Conservation (phyloP, 2,888 invertebrate species). For the Lasioglossum oenotherae region DNA sequence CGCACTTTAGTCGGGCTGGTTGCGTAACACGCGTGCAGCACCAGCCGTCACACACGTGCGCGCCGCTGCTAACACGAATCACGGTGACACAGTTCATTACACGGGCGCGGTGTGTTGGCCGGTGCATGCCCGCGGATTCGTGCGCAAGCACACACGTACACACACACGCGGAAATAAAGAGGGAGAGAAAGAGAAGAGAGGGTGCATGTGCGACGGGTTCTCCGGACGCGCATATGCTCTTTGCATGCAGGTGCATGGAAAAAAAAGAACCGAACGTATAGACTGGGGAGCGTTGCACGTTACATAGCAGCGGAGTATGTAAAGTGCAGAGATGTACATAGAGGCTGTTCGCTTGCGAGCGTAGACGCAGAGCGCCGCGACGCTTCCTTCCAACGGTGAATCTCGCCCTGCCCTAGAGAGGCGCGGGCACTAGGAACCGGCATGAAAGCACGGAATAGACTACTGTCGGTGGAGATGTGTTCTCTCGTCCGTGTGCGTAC, state of each 20-base stretch:
- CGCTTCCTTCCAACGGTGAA: constrained; percentile 70
- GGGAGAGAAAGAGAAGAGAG: background rate
- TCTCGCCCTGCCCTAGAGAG: constrained; percentile 68
- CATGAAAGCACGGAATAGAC: constrained; percentile 66
- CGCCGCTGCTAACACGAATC: constrained; percentile 41
- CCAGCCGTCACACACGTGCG: constrained; percentile 41
- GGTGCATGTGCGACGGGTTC: background rate
- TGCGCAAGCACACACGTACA: background rate
- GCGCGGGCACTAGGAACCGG: constrained; percentile 55
- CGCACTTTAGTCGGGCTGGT: constrained; percentile 45
- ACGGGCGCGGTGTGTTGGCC: constrained; percentile 31
- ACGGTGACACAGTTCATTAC: constrained; percentile 60
- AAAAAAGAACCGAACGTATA: constrained; percentile 3
- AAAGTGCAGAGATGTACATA: background rate
- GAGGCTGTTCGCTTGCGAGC: background rate
- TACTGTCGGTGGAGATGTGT: constrained; percentile 29
- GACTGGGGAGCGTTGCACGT: background rate
- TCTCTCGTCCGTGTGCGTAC: background rate
- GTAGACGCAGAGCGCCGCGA: constrained; percentile 54
- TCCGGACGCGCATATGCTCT: constrained; percentile 3
- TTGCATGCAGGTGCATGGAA: constrained; percentile 28
- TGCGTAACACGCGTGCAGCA: constrained; percentile 42
- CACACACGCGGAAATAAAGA: background rate
- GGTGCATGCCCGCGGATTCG: background rate
- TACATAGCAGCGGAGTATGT: constrained; percentile 2